phyloP scores from a whole-genome alignment of 2,888 invertebrate genomes.

The Uloborus plumipes region DNA sequence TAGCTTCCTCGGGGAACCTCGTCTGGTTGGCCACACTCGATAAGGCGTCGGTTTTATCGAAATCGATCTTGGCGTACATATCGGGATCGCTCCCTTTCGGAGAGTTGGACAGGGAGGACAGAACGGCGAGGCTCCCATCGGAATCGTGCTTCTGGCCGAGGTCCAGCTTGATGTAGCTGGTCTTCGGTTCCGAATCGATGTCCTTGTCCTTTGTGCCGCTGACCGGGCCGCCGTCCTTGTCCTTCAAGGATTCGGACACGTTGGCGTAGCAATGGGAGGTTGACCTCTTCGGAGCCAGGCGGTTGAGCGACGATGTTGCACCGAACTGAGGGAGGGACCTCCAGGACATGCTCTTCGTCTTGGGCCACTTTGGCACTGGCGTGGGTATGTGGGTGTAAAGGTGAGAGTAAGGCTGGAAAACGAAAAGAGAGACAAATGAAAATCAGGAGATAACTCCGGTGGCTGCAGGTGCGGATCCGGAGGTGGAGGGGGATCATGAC shows the following conservation, averaged over 20 bases:
- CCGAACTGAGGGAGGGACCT: slow-evolving; percentile 53
- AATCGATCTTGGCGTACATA: slow-evolving; percentile 93
- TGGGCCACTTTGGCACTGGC: slow-evolving; percentile 54
- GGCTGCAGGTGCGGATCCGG: too few species aligned
- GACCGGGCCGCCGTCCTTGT: not conserved
- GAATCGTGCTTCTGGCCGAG: slow-evolving; percentile 42
- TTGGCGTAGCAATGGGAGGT: slow-evolving; percentile 54
- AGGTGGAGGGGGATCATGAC: too few species aligned
- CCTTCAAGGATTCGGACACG: slow-evolving; percentile 19
- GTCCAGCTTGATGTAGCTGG: slow-evolving; percentile 37
- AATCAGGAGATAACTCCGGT: too few species aligned
- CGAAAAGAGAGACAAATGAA: not conserved
- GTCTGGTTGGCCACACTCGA: slow-evolving; percentile 35
- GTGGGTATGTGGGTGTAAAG: slow-evolving; percentile 66
- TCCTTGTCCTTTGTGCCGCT: slow-evolving; percentile 14
- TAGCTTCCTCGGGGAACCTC: slow-evolving; percentile 18
- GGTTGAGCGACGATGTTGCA: slow-evolving; percentile 33
- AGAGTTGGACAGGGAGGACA: slow-evolving; percentile 58
- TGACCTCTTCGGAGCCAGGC: slow-evolving; percentile 37
- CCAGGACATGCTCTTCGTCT: slow-evolving; percentile 57
- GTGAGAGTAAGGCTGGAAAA: slow-evolving; percentile 50
- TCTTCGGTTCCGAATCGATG: slow-evolving; percentile 31
- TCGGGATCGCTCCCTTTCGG: slow-evolving; percentile 66
- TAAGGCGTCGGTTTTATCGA: slow-evolving; percentile 91
- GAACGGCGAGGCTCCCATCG: slow-evolving; percentile 51